phyloP scores from a whole-genome alignment of 2,113 vertebrate genomes.

The Megaceryle torquata region DNA sequence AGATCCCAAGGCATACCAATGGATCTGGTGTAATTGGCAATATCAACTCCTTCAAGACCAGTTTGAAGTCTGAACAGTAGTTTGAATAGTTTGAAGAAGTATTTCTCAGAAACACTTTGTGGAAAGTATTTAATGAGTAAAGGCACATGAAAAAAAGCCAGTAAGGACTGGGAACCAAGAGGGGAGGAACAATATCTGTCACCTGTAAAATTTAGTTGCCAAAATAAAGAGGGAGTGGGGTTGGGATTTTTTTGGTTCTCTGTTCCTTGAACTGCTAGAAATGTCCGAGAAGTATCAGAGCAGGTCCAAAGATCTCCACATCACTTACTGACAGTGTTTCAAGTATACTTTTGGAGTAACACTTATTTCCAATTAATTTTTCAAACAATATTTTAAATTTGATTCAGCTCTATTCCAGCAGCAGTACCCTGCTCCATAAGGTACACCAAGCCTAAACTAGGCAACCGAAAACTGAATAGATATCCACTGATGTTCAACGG shows the following conservation, averaged over 20 bases:
- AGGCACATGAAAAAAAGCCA: background rate
- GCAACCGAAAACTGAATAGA: background rate
- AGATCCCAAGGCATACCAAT: background rate
- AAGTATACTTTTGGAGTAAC: background rate
- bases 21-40: background rate
- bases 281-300: background rate
- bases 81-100: background rate
- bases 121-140: background rate
- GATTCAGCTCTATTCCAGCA: background rate
- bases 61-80: background rate
- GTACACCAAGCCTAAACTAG: background rate
- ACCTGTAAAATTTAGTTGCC: background rate
- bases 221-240: background rate
- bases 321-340: background rate
- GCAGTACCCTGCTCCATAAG: background rate
- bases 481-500: rapidly evolving
- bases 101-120: background rate
- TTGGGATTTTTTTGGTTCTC: background rate
- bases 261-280: background rate
- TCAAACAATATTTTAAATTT: background rate
- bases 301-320: background rate
- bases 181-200: background rate
- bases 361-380: background rate
- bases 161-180: background rate
- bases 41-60: background rate